Percentiles rank a stretch among this genome's conserved stretches.
These are phyloP conservation scores for Drosophila hamatofila DNA, from an alignment of 2,888 invertebrate genomes.

Conservation along the genomic window DNA sequence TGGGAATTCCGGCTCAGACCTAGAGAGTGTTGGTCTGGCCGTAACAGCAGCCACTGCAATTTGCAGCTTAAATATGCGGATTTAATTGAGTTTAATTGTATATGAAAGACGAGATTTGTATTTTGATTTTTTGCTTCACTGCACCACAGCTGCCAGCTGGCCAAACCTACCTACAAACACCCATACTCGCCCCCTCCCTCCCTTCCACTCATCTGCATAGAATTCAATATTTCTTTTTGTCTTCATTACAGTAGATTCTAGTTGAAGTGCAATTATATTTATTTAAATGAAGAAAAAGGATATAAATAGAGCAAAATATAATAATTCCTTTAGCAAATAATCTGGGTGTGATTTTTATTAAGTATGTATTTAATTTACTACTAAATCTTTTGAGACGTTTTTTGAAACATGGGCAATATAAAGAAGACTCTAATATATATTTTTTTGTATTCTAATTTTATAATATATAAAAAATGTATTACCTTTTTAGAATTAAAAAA, in stretches of 20 bases:
- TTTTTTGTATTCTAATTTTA: too few species aligned
- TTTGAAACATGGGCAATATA: too few species aligned
- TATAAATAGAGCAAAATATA: background rate
- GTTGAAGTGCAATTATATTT: background rate
- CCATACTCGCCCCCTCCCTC: background rate
- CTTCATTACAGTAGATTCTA: background rate
- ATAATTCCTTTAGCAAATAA: background rate
- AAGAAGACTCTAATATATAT: too few species aligned
- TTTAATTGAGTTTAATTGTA: slow-evolving; percentile 80
- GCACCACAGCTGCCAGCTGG: background rate
- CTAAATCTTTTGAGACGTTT: too few species aligned
- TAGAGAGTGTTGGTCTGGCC: slow-evolving; percentile 29
- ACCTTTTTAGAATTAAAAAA: too few species aligned
- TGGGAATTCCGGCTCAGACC: slow-evolving; percentile 60
- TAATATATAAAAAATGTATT: too few species aligned
- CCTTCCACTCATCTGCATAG: background rate
- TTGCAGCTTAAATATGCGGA: slow-evolving; percentile 75
- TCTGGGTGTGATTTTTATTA: too few species aligned
- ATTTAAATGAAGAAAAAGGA: background rate
- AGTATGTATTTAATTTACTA: too few species aligned
- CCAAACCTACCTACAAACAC: background rate
- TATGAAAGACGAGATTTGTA: slow-evolving; percentile 59
- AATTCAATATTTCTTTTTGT: background rate
- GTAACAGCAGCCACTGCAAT: slow-evolving; percentile 54
- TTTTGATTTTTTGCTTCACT: slow-evolving; percentile 44